Evolutionary conservation across 2,888 invertebrate species (phyloP).

Genomic region (Acronicta aceris): DNA sequence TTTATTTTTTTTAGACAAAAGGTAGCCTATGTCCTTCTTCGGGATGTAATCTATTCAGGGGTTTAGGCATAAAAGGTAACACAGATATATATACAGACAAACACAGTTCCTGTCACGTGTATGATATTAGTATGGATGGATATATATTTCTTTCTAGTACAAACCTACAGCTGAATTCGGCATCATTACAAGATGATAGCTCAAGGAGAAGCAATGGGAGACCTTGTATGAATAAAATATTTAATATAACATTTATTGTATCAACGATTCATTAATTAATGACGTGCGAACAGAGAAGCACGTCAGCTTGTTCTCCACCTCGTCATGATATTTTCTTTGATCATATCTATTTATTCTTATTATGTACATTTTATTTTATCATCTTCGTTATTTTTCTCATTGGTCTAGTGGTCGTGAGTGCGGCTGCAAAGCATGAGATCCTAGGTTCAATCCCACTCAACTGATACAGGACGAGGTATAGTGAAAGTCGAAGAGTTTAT

Average conservation of each 20-base stretch:
- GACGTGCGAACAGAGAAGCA: conserved; percentile 22
- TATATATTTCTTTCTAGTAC: background rate
- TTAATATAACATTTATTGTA: conserved; percentile 33
- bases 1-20: no score
- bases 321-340: conserved; percentile 2
- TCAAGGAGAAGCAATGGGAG: conserved; percentile 18
- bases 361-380: conserved; percentile 16
- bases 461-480: no score
- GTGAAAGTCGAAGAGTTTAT: no score
- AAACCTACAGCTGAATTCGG: conserved; percentile 9
- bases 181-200: conserved; percentile 6
- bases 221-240: conserved; percentile 18
- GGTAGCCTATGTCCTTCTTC: no score
- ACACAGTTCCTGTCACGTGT: no score
- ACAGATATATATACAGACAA: no score
- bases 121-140: no score
- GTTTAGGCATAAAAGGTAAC: no score
- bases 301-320: conserved; percentile 20
- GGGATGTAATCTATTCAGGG: no score
- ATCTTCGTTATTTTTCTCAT: background rate
- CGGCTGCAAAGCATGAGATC: no score
- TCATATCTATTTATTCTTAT: conserved; percentile 32
- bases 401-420: no score
- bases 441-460: no score
- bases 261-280: conserved; percentile 37